Base-by-base conservation (phyloP, 2,797 vertebrate genomes). In the Scarus forsteni region DNA sequence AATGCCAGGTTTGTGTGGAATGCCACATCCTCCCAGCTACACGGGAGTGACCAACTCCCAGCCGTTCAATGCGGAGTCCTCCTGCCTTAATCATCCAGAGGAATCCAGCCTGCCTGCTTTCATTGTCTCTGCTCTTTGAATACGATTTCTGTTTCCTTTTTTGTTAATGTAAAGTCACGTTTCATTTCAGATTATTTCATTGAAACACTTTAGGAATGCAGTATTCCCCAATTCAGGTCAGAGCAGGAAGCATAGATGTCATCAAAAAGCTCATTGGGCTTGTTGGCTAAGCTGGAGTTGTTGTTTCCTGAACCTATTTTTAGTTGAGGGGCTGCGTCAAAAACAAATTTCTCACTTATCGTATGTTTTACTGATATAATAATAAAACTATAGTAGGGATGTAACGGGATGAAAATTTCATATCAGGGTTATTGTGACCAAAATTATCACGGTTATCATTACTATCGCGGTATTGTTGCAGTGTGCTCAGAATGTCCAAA, bases 1-100 rank as follows among this genome's bases (percentile, higher is more conserved):
- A 89, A 89, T 84, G 84, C 59, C 80, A 80, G 61, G 51, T 82
- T 60, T 66, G 62, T 66, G 66, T 75, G 79, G 85, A 85, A 90
- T 85, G 87, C 67, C 16, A 54, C 64, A 68, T 82, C 63, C 77
- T 84, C 77, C 60, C 52, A 70, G 64, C 88, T 85, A 70, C 65
- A 81, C 78, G 77, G 19, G 53, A 68, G 48, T 66, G 65, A 79
- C 73, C 75, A 80, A 59, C 60, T 59, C 43, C 54, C 50, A 49
- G 46, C 63, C 4, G 53, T 72, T 70, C 19, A 13, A 18, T 39
- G 27, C 6, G 49, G 56, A 76, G 39, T 82, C 60, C 45, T 68
- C 55, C 36, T 59, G 45, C 40, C n/a, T 70, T 73, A 76, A 60
- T 88, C 87, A 75, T 69, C 42, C 10, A 9, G 35, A 77, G 51